phyloP scores from a whole-genome alignment of 2,888 invertebrate genomes.

The Campoplex nolae region DNA sequence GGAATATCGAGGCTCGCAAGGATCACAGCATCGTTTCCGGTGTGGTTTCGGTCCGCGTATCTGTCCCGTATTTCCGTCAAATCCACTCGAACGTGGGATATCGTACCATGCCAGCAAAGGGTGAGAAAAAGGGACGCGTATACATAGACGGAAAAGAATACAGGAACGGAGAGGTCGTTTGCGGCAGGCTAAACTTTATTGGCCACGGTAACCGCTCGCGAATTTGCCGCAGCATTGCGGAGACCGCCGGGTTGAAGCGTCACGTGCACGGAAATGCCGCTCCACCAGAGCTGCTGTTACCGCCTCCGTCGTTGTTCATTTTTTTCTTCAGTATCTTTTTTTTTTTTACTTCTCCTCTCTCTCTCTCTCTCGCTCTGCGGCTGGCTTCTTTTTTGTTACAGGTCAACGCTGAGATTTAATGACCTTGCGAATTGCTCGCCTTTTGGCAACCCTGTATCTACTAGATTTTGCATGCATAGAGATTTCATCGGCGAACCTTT shows the following conservation, averaged over 20 bases:
- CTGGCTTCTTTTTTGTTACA: constrained; percentile 43
- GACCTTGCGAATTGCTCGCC: constrained; percentile 44
- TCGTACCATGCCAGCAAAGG: constrained; percentile 16
- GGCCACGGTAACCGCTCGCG: constrained; percentile 68
- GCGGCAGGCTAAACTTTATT: constrained; percentile 67
- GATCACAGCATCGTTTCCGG: constrained; percentile 62
- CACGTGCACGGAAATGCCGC: constrained; percentile 69
- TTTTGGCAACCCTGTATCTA: constrained; percentile 35
- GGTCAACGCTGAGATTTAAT: constrained; percentile 59
- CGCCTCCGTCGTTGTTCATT: constrained; percentile 54
- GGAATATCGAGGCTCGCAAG: constrained; percentile 59
- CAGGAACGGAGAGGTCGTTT: constrained; percentile 53
- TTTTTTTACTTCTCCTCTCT: background rate
- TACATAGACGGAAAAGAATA: constrained; percentile 16
- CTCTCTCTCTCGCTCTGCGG: background rate
- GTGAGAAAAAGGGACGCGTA: constrained; percentile 36
- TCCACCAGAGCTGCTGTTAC: constrained; percentile 59
- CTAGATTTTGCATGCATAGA: background rate
- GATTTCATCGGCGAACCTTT: background rate
- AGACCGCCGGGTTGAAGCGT: constrained; percentile 56
- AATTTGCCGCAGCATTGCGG: constrained; percentile 67
- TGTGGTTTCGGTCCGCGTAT: constrained; percentile 60
- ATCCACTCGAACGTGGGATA: constrained; percentile 48
- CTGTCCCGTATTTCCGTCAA: constrained; percentile 67
- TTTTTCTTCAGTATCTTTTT: constrained; percentile 22